These are phyloP conservation scores for Hippocampus guttulatus DNA, from an alignment of 2,113 vertebrate species.

Conservation along the genomic window DNA sequence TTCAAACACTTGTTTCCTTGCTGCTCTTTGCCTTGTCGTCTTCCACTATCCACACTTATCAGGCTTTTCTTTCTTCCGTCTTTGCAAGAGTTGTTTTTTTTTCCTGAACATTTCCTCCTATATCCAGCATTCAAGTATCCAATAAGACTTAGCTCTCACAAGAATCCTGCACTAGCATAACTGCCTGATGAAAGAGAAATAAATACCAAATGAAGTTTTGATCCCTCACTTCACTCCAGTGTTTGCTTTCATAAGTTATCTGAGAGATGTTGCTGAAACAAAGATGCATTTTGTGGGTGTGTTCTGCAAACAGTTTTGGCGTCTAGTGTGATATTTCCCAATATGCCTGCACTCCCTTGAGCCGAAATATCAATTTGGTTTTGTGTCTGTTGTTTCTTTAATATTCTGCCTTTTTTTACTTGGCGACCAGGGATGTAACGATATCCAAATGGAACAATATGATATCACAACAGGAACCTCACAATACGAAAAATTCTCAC, in stretches of 20 bases:
- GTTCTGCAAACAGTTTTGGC: not conserved
- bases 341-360: not conserved
- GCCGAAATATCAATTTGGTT: not conserved
- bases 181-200: not conserved
- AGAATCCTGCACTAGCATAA: not conserved
- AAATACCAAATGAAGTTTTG: not conserved
- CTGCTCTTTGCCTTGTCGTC: slow-evolving; percentile 46
- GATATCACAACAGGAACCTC: too few species aligned
- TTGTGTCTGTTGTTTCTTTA: not conserved
- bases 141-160: not conserved
- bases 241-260: not conserved
- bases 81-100: slow-evolving; percentile 9
- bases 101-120: slow-evolving; percentile 15
- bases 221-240: not conserved
- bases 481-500: too few species aligned
- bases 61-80: slow-evolving; percentile 15
- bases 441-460: too few species aligned
- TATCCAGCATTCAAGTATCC: slow-evolving; percentile 5
- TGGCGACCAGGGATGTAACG: not conserved
- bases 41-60: slow-evolving; percentile 29
- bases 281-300: not conserved
- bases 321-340: not conserved
- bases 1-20: slow-evolving; percentile 64
- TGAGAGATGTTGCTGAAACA: not conserved
- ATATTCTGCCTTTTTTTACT: not conserved